phyloP scores from a whole-genome alignment of 1,140 invertebrate genomes.

The Cydia splendana region DNA sequence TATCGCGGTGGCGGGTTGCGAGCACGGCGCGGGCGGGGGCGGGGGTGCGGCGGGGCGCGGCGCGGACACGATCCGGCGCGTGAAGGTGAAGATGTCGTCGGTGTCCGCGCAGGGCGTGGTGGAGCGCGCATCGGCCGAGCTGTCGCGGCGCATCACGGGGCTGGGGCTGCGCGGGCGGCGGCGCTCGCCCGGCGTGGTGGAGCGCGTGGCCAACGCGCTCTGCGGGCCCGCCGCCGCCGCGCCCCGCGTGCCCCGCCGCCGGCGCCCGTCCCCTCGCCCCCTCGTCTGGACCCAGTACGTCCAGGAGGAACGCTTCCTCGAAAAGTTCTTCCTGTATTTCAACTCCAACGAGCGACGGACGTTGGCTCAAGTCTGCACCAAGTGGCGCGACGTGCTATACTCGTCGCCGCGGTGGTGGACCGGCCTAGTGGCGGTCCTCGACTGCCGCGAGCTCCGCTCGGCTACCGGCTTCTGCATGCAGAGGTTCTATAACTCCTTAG shows the following conservation, averaged over 20 bases:
- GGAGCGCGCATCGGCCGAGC: slow-evolving; percentile 92
- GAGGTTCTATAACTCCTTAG: slow-evolving; percentile 89
- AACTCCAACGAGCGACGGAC: slow-evolving; percentile 87
- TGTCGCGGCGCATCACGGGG: slow-evolving; percentile 92
- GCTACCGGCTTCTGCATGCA: slow-evolving; percentile 84
- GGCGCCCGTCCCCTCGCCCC: slow-evolving; percentile 45
- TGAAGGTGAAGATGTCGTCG: slow-evolving; percentile 78
- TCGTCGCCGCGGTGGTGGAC: slow-evolving; percentile 91
- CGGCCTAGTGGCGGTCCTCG: slow-evolving; percentile 89
- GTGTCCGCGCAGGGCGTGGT: slow-evolving; percentile 91
- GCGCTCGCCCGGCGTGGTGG: slow-evolving; percentile 84
- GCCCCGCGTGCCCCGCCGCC: slow-evolving; percentile 39
- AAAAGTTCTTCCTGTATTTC: slow-evolving; percentile 92
- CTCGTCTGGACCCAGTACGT: slow-evolving; percentile 87
- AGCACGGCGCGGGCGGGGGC: slow-evolving; percentile 69
- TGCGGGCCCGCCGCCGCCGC: slow-evolving; percentile 81
- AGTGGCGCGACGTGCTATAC: slow-evolving; percentile 93
- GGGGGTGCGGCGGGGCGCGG: slow-evolving; percentile 61
- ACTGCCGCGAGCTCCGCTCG: slow-evolving; percentile 88
- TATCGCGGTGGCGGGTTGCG: slow-evolving; percentile 75
- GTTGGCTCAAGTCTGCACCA: slow-evolving; percentile 90
- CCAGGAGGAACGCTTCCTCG: slow-evolving; percentile 91
- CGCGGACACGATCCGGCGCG: slow-evolving; percentile 73
- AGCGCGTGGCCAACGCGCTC: slow-evolving; percentile 90
- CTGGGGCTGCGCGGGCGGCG: slow-evolving; percentile 88